Evolutionary conservation across 2,888 invertebrate genomes (phyloP), one percentile per base, ranked within the genome.

Genomic region (Tiliacea citrago): DNA sequence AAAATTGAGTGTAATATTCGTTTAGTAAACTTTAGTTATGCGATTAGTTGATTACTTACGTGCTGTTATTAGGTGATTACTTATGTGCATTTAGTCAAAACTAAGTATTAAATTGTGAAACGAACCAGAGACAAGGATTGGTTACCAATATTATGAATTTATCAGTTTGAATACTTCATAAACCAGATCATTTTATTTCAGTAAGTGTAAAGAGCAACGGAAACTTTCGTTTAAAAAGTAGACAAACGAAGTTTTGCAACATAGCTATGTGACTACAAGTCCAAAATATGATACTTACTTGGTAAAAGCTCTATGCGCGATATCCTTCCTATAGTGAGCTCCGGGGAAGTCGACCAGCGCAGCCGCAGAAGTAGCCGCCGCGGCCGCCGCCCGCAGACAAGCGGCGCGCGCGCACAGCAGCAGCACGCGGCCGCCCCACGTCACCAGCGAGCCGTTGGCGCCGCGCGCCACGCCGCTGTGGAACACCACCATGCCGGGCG

Each of bases 401-500:
- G 96, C 93, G 0, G 98, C 98, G 61, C 98, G 91, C 3, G 98
- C 97, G 45, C 98, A 98, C 45, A 98, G 89, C 76, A 98, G 97
- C 67, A 99, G 94, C n/a, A 99, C 99, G 85, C 99, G 97, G 0
- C 99, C 99, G 29, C 98, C 98, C 92, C 98, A 98, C 42, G 99
- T 99, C 49, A 98, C 97, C 63, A 98, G 94, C 63, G 97, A 96
- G 13, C 97, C 97, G 73, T 97, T 95, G 0, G 96, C 92, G 79
- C 97, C 97, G 49, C 97, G 92, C 0, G 97, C 94, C 9, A 99
- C 98, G 6, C 99, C 99, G 91, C 99, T 98, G 92, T 99, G 99
- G 94, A 99, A 99, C 79, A 98, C 97, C 49, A 97, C 93, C 79
- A 97, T 95, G 81, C 97, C 96, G 0, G 96, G 94, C 75, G 94